Conservation (phyloP, 2,888 invertebrate genomes). For the Deilephila elpenor region DNA sequence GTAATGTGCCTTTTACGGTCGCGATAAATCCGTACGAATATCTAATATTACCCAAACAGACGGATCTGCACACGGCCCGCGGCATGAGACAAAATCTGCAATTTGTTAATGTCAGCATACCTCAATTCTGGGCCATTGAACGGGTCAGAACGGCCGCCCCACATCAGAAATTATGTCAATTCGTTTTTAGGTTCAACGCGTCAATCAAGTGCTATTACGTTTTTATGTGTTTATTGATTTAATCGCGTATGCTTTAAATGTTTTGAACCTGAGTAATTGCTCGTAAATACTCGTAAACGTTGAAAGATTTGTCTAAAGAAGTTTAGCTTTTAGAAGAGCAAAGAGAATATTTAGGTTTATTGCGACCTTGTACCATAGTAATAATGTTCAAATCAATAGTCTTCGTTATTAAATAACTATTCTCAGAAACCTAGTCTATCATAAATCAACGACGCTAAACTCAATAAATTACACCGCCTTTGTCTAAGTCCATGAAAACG, state of each 20-base stretch:
- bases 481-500: conserved; percentile 15
- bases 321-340: not conserved
- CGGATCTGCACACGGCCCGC: conserved; percentile 29
- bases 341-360: not conserved
- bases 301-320: not conserved
- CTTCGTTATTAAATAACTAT: too few species aligned
- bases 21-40: not conserved
- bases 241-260: conserved; percentile 18
- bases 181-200: conserved; percentile 26
- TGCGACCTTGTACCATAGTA: too few species aligned
- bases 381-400: too few species aligned
- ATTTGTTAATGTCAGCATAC: conserved; percentile 31
- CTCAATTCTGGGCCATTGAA: conserved; percentile 33
- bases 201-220: conserved; percentile 27
- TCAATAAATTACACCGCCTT: not conserved
- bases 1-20: conserved; percentile 15
- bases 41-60: conserved; percentile 28
- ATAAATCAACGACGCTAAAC: not conserved
- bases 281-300: not conserved
- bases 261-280: not conserved
- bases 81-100: conserved; percentile 29
- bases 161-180: conserved; percentile 33
- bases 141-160: conserved; percentile 28
- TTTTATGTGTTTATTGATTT: conserved; percentile 26
- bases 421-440: not conserved